Conservation (phyloP, 2,113 vertebrate genomes). For the Cottus gobio region DNA sequence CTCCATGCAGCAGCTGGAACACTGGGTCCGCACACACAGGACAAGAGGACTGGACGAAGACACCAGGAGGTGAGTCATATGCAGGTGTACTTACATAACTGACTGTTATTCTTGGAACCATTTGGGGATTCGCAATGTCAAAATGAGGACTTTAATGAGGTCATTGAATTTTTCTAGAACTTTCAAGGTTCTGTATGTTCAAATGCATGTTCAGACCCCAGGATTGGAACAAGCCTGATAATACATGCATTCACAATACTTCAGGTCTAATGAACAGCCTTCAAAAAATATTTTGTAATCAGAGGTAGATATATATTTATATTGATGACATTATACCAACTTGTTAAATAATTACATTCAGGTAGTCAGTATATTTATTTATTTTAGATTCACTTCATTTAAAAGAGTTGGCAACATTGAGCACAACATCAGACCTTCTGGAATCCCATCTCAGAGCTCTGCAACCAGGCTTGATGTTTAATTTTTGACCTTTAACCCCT, state of each 20-base stretch:
- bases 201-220: neutral
- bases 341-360: too few relatives aligned
- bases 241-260: neutral
- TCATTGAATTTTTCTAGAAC: neutral
- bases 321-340: too few relatives aligned
- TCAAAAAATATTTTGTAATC: too few relatives aligned
- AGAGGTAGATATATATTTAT: too few relatives aligned
- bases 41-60: slow-evolving; percentile 88
- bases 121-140: neutral
- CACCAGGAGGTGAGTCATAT: slow-evolving; percentile 87
- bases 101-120: neutral
- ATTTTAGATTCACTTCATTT: too few relatives aligned
- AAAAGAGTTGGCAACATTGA: too few relatives aligned
- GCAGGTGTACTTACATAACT: neutral
- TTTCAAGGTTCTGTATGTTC: neutral
- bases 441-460: too few relatives aligned
- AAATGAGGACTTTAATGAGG: neutral
- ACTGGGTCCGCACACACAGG: slow-evolving; percentile 90
- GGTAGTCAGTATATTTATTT: too few relatives aligned
- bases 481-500: too few relatives aligned
- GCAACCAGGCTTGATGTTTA: too few relatives aligned
- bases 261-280: too few relatives aligned
- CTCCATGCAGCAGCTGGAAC: slow-evolving; percentile 93
- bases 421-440: too few relatives aligned
- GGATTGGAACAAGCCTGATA: neutral